Base-by-base conservation (phyloP, 2,113 vertebrate genomes). In the Diglossa brunneiventris region DNA sequence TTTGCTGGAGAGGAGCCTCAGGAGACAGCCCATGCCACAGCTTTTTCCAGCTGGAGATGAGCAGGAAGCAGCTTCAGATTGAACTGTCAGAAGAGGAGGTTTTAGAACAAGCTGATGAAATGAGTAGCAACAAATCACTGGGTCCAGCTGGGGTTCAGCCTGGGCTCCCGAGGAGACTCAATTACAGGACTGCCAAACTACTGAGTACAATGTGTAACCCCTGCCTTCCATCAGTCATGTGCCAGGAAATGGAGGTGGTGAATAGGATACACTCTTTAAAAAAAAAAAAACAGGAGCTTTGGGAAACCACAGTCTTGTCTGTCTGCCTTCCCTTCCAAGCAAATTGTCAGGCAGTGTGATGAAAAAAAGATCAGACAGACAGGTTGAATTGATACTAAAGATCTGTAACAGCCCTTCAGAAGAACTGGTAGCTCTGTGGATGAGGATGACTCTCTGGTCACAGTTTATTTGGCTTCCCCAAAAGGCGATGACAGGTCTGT, bases 81-180 rank as follows among this genome's bases (percentile, higher is more conserved):
- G 83, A 91, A 69, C 91, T 92, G 76, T 86, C 91, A 90, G 76
- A 62, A 86, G 59, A 66, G 53, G 41, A 90, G 46, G 15, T 56
- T 95, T 94, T 77, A 80, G 72, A 89, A 67, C 63, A 89, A 89
- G 59, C 3, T 83, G 76, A 83, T 90, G 59, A 73, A 95, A 94
- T 44, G 53, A 90, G 73, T 24, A 69, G 53, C 83, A 92, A 52
- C 83, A 90, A 89, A 95, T 89, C 72, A 74, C 42, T 0, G 0
- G 13, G n/a, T 86, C 80, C 39, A 73, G 76, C 69, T 0, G 1
- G 37, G 42, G 55, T 63, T 91, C 80, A 83, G 37, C 46, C 53
- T 50, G 50, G 59, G n/a, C 68, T 94, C 83, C 64, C 0, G 18
- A 70, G 59, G 68, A 89, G n/a, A 58, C 67, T 92, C 83, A 74